Percentiles rank a stretch among this genome's conserved stretches.
phyloP scores from a whole-genome alignment of 1,140 invertebrate genomes.

The Hyles euphorbiae region DNA sequence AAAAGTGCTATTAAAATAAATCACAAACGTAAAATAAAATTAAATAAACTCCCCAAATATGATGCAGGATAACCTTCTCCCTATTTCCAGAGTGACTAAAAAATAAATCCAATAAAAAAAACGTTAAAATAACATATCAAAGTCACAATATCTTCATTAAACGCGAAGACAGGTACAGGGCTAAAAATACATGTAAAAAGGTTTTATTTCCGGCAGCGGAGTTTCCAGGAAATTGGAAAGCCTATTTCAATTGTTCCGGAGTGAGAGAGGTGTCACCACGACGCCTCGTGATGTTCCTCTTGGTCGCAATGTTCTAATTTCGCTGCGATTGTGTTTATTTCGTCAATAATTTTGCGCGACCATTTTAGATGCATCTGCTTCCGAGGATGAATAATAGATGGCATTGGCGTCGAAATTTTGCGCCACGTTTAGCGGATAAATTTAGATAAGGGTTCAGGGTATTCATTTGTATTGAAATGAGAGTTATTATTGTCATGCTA shows the following conservation, averaged over 20 bases:
- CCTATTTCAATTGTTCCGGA: constrained; percentile 31
- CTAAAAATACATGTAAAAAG: constrained; percentile 25
- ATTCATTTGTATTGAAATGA: too few species aligned
- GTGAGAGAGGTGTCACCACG: constrained; percentile 10
- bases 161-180: constrained; percentile 4
- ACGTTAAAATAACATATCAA: background rate
- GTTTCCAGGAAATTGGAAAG: constrained; percentile 39
- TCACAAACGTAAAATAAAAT: too few species aligned
- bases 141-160: constrained; percentile 1
- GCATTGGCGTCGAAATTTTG: too few species aligned
- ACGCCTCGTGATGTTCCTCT: constrained; percentile 1
- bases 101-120: too few species aligned
- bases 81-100: too few species aligned
- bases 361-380: background rate
- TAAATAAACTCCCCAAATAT: too few species aligned
- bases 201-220: constrained; percentile 23
- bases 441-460: too few species aligned
- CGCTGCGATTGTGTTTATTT: constrained; percentile 6
- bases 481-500: too few species aligned
- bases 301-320: constrained; percentile 19
- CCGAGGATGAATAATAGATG: too few species aligned
- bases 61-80: too few species aligned
- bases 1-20: too few species aligned
- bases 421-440: too few species aligned
- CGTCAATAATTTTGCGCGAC: background rate